These are phyloP conservation scores for Apis dorsata DNA, from an alignment of 1,140 invertebrate genomes.

Conservation along the genomic window DNA sequence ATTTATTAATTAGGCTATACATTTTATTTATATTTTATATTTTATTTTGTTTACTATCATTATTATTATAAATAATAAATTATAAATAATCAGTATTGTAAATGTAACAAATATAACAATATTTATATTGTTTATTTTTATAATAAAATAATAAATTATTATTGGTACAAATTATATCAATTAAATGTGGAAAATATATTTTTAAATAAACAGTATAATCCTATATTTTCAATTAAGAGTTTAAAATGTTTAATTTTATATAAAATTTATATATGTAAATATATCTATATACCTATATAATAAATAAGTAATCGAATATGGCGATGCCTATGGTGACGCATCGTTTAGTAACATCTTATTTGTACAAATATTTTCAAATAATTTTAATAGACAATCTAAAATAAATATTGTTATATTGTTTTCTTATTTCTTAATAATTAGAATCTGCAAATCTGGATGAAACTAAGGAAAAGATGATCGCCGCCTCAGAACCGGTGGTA, in stretches of 20 bases:
- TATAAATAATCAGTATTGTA: constrained; percentile 51
- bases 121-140: constrained; percentile 52
- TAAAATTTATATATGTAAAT: background rate
- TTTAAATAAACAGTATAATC: background rate
- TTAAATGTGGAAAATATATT: background rate
- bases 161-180: background rate
- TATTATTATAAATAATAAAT: background rate
- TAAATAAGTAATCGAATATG: constrained; percentile 44
- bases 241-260: background rate
- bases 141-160: constrained; percentile 11
- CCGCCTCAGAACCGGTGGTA: constrained; percentile 90
- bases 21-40: constrained; percentile 24
- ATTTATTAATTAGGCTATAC: background rate
- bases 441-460: constrained; percentile 87
- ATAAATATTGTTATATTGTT: constrained; percentile 17
- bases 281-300: no score
- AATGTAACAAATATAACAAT: constrained; percentile 56
- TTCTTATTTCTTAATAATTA: constrained; percentile 51
- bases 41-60: constrained; percentile 20
- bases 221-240: background rate
- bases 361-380: constrained; percentile 5
- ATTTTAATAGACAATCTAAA: background rate
- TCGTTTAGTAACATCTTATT: constrained; percentile 7
- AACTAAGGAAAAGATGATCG: constrained; percentile 87
- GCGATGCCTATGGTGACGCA: constrained; percentile 39